Evolutionary conservation across 2,797 vertebrate species (phyloP), one percentile per base, ranked within the genome.

Genomic region (Smutsia temminckii): DNA sequence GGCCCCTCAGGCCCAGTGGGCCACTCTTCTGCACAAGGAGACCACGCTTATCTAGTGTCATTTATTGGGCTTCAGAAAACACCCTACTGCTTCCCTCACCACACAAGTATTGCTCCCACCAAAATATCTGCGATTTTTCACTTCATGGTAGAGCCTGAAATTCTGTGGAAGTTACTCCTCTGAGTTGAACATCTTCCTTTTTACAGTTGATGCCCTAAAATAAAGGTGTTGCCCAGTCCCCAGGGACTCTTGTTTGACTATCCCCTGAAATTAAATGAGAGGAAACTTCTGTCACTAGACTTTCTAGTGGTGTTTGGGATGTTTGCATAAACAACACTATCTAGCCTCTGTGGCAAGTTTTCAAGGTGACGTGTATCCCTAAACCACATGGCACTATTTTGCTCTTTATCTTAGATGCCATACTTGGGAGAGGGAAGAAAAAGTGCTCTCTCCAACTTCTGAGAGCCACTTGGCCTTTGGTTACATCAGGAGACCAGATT

Each of bases 401-500:
- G 57, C 37, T 93, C 27, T 80, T 84, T 75, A 40, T 96, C 85
- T 49, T 49, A 87, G 95, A 55, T 81, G 75, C 27, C 37, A 1
- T 61, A 12, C 29, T 32, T 77, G 51, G 59, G 51, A 61, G 4
- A 18, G 8, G 20, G 32, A 68, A 77, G 74, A 78, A 66, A 85
- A 75, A 59, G 5, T 18, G 5, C 16, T 3, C 40, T 66, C 13
- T 57, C 66, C 64, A 84, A 37, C 57, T 89, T 86, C 79, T 42
- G 29, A 88, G 94, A 69, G 87, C 92, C 57, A 71, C 46, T 57
- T 93, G 68, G 89, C 72, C 59, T 90, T 40, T 7, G 37, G 37
- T 46, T 93, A 49, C 40, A 74, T 61, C 18, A 77, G 71, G 46
- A 96, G 86, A 84, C 34, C 69, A 81, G 79, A 87, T 57, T 12